These are phyloP conservation scores for Matsumurasca onukii DNA, from an alignment of 1,140 invertebrate species.

Conservation along the genomic window DNA sequence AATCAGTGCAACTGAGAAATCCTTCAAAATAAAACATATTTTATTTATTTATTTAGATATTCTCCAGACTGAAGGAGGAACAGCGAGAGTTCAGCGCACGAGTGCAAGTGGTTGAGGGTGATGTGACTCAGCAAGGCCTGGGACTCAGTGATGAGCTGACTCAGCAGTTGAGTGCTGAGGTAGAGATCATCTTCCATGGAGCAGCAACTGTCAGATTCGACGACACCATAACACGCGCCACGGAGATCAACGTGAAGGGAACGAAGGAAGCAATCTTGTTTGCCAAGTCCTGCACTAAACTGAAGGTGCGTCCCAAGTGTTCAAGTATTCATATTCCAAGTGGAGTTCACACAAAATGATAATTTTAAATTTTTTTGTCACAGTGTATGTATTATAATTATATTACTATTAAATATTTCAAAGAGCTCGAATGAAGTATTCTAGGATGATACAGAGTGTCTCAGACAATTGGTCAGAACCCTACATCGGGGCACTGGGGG, in stretches of 20 bases:
- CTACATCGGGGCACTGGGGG: too few relatives aligned
- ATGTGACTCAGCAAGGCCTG: conserved; percentile 52
- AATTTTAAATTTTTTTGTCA: too few relatives aligned
- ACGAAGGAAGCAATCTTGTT: conserved; percentile 72
- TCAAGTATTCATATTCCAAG: too few relatives aligned
- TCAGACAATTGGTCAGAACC: too few relatives aligned
- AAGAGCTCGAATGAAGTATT: too few relatives aligned
- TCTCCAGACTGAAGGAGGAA: background rate
- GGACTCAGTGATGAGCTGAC: conserved; percentile 53
- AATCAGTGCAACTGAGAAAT: too few relatives aligned
- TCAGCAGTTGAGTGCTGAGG: conserved; percentile 43
- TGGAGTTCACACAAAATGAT: too few relatives aligned
- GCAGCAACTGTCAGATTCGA: conserved; percentile 89
- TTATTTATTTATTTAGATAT: background rate
- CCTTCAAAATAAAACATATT: too few relatives aligned
- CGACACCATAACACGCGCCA: conserved; percentile 69
- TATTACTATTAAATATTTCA: too few relatives aligned
- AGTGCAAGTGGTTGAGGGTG: conserved; percentile 46
- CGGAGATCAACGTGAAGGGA: conserved; percentile 72
- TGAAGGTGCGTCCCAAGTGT: too few relatives aligned
- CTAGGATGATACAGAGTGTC: too few relatives aligned
- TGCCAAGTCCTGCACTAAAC: conserved; percentile 70
- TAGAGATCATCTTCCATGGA: conserved; percentile 39
- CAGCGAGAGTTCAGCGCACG: background rate
- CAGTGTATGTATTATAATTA: too few relatives aligned